phyloP scores from a whole-genome alignment of 2,797 vertebrate species.

The Bradypodion ventrale region DNA sequence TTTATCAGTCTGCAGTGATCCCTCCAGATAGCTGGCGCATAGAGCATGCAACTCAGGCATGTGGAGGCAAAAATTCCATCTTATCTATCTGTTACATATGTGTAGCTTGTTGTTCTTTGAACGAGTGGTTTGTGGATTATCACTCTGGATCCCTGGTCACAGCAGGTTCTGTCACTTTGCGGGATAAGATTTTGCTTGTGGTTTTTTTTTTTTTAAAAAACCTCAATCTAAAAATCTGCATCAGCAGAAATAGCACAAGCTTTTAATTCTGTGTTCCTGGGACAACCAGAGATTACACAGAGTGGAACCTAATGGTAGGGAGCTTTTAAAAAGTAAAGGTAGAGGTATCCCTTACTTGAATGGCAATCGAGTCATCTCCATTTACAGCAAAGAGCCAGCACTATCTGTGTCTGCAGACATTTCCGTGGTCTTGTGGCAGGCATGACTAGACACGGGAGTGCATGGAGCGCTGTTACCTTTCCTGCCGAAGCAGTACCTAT shows the following conservation, averaged over 20 bases:
- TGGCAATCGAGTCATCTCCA: too few relatives aligned
- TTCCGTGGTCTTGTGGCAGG: too few relatives aligned
- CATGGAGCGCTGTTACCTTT: too few relatives aligned
- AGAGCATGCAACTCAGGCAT: background rate
- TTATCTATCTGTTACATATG: constrained; percentile 36
- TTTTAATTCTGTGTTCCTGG: constrained; percentile 6
- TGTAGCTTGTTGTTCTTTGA: background rate
- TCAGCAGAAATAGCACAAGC: constrained; percentile 36
- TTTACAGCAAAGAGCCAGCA: too few relatives aligned
- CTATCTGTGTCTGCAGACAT: too few relatives aligned
- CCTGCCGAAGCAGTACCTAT: too few relatives aligned
- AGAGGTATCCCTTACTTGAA: too few relatives aligned
- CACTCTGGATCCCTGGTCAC: constrained; percentile 1
- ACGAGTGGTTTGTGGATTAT: background rate
- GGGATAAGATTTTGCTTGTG: constrained; percentile 26
- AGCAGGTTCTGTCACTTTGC: background rate
- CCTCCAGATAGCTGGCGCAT: constrained; percentile 16
- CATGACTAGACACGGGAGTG: too few relatives aligned
- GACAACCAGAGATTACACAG: background rate
- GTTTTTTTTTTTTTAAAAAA: too few relatives aligned
- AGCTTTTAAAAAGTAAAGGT: too few relatives aligned
- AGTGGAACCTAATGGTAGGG: background rate
- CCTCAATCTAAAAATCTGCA: fast-evolving
- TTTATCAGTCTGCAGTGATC: constrained; percentile 39
- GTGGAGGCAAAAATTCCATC: background rate